Evolutionary conservation across 2,113 vertebrate genomes (phyloP).

Genomic region (Brienomyrus longianalis): DNA sequence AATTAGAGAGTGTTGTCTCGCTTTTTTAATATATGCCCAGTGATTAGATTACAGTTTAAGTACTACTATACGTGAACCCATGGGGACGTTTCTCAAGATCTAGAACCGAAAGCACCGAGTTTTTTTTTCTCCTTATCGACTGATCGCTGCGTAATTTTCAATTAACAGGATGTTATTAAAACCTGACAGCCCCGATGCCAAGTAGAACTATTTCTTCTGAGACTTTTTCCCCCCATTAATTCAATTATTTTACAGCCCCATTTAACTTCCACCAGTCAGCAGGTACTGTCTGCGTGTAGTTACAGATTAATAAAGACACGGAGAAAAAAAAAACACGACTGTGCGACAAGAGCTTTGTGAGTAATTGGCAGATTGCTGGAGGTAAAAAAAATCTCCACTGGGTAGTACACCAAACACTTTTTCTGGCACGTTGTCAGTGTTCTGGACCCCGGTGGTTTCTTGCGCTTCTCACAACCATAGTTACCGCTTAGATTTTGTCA

Average conservation of each 20-base stretch:
- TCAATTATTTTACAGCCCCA: slow-evolving; percentile 29
- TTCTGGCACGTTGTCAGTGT: background rate
- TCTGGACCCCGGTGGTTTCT: background rate
- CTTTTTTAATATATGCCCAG: slow-evolving; percentile 46
- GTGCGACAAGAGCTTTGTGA: background rate
- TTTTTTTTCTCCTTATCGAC: slow-evolving; percentile 20
- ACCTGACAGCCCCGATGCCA: slow-evolving; percentile 40
- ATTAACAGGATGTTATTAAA: slow-evolving; percentile 49
- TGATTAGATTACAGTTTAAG: slow-evolving; percentile 56
- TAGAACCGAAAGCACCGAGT: slow-evolving; percentile 29
- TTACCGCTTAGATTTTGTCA: background rate
- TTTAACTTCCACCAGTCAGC: slow-evolving; percentile 18
- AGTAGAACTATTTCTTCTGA: slow-evolving; percentile 41
- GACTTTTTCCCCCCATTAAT: slow-evolving; percentile 35
- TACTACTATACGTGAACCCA: slow-evolving; percentile 51
- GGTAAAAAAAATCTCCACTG: background rate
- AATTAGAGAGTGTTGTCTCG: slow-evolving; percentile 38
- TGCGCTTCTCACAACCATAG: background rate
- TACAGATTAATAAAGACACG: slow-evolving; percentile 20
- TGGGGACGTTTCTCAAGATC: slow-evolving; percentile 41
- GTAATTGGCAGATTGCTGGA: background rate
- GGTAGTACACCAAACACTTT: slow-evolving; percentile 1
- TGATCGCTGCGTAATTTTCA: slow-evolving; percentile 51
- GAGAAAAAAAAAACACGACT: background rate
- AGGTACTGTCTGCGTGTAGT: background rate